Conservation (phyloP, 1,140 invertebrate genomes). For the Prorops nasuta region DNA sequence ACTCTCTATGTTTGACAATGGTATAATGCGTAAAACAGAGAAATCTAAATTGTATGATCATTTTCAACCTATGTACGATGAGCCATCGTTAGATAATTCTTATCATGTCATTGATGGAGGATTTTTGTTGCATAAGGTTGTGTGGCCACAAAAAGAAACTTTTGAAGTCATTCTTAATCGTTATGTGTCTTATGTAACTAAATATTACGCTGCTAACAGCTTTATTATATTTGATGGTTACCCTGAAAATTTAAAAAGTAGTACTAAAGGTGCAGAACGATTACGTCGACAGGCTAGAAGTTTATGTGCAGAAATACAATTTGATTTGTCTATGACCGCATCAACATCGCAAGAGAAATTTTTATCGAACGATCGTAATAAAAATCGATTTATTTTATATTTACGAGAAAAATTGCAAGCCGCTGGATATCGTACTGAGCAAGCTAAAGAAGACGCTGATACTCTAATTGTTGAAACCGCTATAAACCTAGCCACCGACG, state of each 20-base stretch:
- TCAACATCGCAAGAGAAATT: slow-evolving; percentile 13
- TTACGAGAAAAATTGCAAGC: background rate
- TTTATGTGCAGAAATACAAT: slow-evolving; percentile 4
- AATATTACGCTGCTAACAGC: slow-evolving; percentile 3
- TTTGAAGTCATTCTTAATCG: slow-evolving; percentile 32
- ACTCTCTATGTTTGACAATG: slow-evolving; percentile 42
- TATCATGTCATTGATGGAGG: slow-evolving; percentile 31
- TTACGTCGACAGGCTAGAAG: background rate
- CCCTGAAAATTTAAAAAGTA: slow-evolving; percentile 9
- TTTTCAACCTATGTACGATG: background rate
- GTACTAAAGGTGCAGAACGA: slow-evolving; percentile 12
- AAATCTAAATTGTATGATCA: slow-evolving; percentile 43
- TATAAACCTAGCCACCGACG: background rate
- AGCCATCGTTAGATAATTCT: background rate
- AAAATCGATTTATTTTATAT: slow-evolving; percentile 19
- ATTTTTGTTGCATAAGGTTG: slow-evolving; percentile 33
- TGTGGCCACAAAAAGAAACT: slow-evolving; percentile 36
- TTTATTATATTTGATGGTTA: slow-evolving; percentile 22
- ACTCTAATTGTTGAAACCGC: background rate
- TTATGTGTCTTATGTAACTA: slow-evolving; percentile 41
- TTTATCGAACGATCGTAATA: slow-evolving; percentile 13
- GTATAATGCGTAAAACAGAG: slow-evolving; percentile 46
- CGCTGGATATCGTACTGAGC: background rate
- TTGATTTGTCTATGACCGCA: slow-evolving; percentile 7
- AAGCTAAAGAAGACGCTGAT: slow-evolving; percentile 6